Evolutionary conservation across 2,888 invertebrate genomes (phyloP).

Genomic region (Morpho achilles): DNA sequence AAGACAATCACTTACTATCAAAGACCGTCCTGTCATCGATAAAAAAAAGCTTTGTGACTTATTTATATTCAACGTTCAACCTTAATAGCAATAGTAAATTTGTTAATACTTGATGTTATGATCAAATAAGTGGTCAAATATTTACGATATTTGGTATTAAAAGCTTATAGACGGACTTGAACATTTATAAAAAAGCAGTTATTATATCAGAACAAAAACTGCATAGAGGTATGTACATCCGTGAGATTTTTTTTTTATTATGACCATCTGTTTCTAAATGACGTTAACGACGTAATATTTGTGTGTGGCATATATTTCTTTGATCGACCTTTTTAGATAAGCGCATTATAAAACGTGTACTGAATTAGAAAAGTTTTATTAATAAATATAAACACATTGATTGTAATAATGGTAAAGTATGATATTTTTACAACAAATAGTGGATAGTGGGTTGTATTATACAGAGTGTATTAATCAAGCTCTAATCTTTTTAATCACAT

Average conservation of each 20-base stretch:
- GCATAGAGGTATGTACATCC: constrained; percentile 2
- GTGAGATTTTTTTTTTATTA: background rate
- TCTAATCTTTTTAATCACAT: too few species aligned
- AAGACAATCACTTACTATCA: too few species aligned
- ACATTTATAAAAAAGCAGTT: constrained; percentile 4
- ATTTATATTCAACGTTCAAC: too few species aligned
- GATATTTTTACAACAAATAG: too few species aligned
- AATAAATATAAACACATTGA: too few species aligned
- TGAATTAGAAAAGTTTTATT: background rate
- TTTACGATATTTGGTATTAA: constrained; percentile 1
- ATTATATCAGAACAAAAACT: background rate
- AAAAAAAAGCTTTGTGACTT: too few species aligned
- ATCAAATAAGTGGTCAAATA: constrained; percentile 3
- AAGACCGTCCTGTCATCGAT: too few species aligned
- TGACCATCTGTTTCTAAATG: background rate
- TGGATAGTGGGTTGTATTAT: too few species aligned
- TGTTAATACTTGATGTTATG: too few species aligned
- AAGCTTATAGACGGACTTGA: constrained; percentile 7
- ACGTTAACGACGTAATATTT: background rate
- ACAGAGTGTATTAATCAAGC: too few species aligned
- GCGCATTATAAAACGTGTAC: background rate
- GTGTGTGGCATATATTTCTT: background rate
- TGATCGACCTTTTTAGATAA: background rate
- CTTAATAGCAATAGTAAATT: too few species aligned
- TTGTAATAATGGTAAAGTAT: too few species aligned